A percentile compares a stretch with the other conserved stretches of the same genome.
Conservation (phyloP, 2,797 vertebrate species). For the Hypotaenidia philippensis region DNA sequence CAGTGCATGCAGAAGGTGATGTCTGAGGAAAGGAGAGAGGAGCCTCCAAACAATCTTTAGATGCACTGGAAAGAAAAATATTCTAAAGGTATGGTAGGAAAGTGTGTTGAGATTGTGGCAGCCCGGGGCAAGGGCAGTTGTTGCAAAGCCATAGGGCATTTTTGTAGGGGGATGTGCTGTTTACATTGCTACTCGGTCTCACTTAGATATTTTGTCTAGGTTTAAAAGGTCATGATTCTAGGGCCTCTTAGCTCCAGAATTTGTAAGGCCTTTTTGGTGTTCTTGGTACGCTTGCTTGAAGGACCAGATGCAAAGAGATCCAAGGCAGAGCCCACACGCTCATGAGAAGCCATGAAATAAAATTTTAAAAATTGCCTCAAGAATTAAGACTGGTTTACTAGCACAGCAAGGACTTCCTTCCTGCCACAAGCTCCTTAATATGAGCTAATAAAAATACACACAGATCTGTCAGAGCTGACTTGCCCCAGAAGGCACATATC, state of each 20-base stretch:
- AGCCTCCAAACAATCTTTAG: background rate
- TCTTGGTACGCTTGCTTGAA: background rate
- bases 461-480: background rate
- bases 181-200: background rate
- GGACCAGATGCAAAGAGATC: background rate
- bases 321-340: background rate
- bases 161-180: background rate
- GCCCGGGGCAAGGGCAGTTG: background rate
- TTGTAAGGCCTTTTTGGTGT: background rate
- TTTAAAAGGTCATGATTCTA: background rate
- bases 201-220: background rate
- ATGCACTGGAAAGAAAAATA: background rate
- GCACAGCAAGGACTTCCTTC: background rate
- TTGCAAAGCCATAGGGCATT: fast-evolving
- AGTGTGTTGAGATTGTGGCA: background rate
- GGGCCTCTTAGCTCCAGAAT: background rate
- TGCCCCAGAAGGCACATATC: background rate
- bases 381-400: background rate
- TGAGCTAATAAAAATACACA: background rate
- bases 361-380: background rate
- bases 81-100: background rate
- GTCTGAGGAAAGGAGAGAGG: background rate
- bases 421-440: background rate
- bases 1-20: background rate
- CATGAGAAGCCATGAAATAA: background rate